A percentile compares a stretch with the other conserved stretches of the same genome.
phyloP scores from a whole-genome alignment of 2,888 invertebrate genomes.

The Macrophya alboannulata region DNA sequence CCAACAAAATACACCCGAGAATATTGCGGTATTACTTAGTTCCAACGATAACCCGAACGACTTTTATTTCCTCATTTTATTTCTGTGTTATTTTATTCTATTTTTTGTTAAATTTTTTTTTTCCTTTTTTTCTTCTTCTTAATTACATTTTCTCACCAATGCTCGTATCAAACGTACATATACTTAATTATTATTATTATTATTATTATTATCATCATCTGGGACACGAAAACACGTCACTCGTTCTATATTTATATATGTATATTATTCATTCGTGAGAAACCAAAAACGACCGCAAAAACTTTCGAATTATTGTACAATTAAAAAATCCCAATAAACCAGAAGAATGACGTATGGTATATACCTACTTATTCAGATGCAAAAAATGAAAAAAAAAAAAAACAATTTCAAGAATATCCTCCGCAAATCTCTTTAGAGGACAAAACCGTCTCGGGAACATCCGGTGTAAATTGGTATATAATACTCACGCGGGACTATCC shows the following conservation, averaged over 20 bases:
- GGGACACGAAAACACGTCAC: neutral
- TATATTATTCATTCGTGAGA: neutral
- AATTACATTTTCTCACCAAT: neutral
- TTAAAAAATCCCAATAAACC: neutral
- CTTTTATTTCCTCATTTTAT: no score
- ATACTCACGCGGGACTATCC: neutral
- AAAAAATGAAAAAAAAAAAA: neutral
- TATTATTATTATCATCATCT: neutral
- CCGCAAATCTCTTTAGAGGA: neutral
- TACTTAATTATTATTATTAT: neutral
- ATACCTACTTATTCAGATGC: neutral
- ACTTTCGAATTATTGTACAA: neutral
- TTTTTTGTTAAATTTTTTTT: neutral
- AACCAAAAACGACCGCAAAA: neutral
- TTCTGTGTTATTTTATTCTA: neutral
- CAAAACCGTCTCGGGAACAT: slow-evolving; percentile 48
- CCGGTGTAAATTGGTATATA: slow-evolving; percentile 37
- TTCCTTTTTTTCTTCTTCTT: neutral
- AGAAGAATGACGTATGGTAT: neutral
- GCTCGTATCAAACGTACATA: neutral
- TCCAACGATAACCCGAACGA: no score
- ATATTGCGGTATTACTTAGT: no score
- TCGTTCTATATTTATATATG: neutral
- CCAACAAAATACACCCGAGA: no score
- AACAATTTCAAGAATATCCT: neutral